Conservation (phyloP, 1,140 invertebrate genomes). For the Pseudomyrmex dendroicus region DNA sequence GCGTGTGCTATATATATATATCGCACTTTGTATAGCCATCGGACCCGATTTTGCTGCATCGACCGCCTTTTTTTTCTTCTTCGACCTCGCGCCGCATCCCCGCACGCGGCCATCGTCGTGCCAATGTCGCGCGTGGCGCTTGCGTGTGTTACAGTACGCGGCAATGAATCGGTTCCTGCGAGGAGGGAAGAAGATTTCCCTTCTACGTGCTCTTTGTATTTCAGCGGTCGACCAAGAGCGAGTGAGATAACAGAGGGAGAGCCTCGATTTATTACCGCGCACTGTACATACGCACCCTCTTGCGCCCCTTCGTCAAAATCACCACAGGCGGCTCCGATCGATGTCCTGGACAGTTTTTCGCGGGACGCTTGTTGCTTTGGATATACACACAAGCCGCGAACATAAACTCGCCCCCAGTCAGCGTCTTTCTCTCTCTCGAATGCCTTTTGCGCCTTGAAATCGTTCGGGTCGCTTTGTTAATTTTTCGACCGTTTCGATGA, state of each 20-base stretch:
- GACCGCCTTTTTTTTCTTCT: no score
- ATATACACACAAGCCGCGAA: constrained; percentile 6
- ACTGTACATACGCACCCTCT: constrained; percentile 3
- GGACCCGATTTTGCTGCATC: no score
- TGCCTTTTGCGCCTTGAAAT: background rate
- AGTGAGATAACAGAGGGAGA: no score
- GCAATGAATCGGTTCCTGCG: no score
- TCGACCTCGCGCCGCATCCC: background rate
- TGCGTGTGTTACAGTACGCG: no score
- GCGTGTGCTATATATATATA: no score
- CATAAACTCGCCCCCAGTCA: background rate
- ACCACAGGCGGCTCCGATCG: constrained; percentile 25
- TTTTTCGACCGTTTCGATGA: background rate
- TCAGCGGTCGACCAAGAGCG: no score
- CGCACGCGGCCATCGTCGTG: background rate
- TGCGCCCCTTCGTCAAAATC: background rate
- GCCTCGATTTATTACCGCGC: no score
- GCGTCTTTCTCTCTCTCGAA: background rate
- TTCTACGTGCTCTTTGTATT: no score
- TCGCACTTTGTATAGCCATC: no score
- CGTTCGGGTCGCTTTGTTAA: background rate
- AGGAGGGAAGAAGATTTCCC: no score
- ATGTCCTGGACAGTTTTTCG: constrained; percentile 39
- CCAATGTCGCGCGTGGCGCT: background rate
- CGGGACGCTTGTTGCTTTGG: constrained; percentile 49